Base-by-base conservation (phyloP, 1,140 invertebrate genomes). In the Homalodisca vitripennis region DNA sequence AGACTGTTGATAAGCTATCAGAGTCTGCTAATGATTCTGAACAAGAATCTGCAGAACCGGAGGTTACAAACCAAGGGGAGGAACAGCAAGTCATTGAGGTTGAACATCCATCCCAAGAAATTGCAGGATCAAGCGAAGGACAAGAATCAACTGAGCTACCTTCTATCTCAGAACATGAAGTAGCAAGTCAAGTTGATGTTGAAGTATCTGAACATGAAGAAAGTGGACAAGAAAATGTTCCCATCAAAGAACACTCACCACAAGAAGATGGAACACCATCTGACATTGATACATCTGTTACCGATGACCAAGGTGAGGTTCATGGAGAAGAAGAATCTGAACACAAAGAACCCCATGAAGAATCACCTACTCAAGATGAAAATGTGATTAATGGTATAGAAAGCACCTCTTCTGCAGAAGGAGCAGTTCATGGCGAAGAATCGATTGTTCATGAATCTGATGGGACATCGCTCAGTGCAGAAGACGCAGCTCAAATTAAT, bases 241-340 rank as follows among this genome's bases (percentile, higher is more conserved):
- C 60, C 14, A 62, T n/a, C n/a, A 30, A 34, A 34, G 24, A 70
- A 60, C 22, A 22, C 24, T 26, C 48, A 67, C 46, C 66, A 64
- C 48, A 62, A 34, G 65, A 69, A 53, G 31, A 60, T 41, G 34
- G 63, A 57, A 60, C 6, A 57, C 46, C 3, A 3, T 12, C 24
- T 27, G 24, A 41, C 6, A 20, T 17, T n/a, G 20, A 12, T 3
- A 24, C 47, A 65, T 46, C 64, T 70, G 55, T n/a, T n/a, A n/a
- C n/a, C n/a, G n/a, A n/a, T n/a, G 24, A 67, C 67, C 12, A n/a
- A 68, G 32, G 48, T 57, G 66, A 73, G 53, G 34, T 48, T 64
- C 66, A 72, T 47, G 74, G 70, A n/a, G 66, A 62, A 47, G 51
- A 68, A 31, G n/a, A 53, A 24, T 48, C 32, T 47, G 46, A 67